Evolutionary conservation across 2,797 vertebrate species (phyloP).

Genomic region (Cryptoprocta ferox): DNA sequence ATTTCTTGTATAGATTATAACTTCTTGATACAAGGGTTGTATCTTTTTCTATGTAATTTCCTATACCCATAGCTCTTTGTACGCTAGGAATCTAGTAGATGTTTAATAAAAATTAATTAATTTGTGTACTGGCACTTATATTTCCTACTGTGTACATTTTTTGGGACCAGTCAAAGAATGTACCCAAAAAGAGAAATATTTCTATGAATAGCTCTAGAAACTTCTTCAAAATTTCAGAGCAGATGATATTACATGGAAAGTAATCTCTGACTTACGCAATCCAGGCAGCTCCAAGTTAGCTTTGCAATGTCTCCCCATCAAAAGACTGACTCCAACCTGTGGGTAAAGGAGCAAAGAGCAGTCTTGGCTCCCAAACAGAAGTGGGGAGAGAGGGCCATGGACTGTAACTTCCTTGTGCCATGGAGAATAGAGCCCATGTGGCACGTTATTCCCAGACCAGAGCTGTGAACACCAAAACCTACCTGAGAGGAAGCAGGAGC

Average conservation of each 20-base stretch:
- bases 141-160: neutral
- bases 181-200: neutral
- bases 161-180: neutral
- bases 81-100: neutral
- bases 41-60: neutral
- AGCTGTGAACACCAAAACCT: neutral
- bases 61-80: neutral
- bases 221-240: slow-evolving; percentile 37
- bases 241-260: neutral
- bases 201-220: neutral
- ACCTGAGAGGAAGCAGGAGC: neutral
- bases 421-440: neutral
- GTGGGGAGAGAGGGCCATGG: neutral
- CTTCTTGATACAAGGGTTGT: neutral
- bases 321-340: neutral
- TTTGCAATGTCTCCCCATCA: neutral
- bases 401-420: neutral
- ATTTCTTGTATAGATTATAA: neutral
- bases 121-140: neutral
- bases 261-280: neutral
- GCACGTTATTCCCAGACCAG: neutral
- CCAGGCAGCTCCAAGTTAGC: neutral
- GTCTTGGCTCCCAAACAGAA: neutral
- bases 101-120: neutral
- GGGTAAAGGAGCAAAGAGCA: neutral